Evolutionary conservation across 1,140 invertebrate species (phyloP).

Genomic region (Leptinotarsa defecta): DNA sequence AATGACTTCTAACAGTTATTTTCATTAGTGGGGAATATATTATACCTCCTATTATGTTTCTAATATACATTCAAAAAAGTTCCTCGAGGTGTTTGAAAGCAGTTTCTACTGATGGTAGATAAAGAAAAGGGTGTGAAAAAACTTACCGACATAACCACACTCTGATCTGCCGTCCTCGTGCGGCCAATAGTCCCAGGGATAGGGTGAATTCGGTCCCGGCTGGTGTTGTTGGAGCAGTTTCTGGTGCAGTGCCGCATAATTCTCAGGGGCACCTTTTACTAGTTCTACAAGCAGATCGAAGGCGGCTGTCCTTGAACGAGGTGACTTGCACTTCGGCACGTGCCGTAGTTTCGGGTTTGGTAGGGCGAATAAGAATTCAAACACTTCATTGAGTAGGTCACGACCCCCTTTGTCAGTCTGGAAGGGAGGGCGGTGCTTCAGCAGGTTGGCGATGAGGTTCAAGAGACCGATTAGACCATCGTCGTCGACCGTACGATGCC

Average conservation of each 20-base stretch:
- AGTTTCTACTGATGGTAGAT: too few species aligned
- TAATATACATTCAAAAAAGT: too few species aligned
- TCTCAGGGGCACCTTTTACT: constrained; percentile 80
- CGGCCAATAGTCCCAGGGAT: constrained; percentile 97
- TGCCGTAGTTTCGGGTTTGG: constrained; percentile 82
- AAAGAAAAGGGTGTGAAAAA: too few species aligned
- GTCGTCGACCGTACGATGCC: constrained; percentile 80
- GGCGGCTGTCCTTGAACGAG: constrained; percentile 82
- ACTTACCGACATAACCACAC: constrained; percentile 85
- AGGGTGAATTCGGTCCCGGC: constrained; percentile 79
- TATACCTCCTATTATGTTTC: too few species aligned
- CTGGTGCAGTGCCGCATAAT: constrained; percentile 82
- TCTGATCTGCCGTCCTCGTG: constrained; percentile 91
- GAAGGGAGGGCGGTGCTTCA: constrained; percentile 86
- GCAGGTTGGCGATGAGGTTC: constrained; percentile 81
- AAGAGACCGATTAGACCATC: constrained; percentile 89
- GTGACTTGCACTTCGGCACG: constrained; percentile 91
- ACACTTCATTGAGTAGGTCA: constrained; percentile 74
- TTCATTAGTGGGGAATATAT: too few species aligned
- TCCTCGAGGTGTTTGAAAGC: too few species aligned
- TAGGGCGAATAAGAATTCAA: constrained; percentile 87
- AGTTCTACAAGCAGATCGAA: constrained; percentile 90
- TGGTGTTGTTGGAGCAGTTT: constrained; percentile 85
- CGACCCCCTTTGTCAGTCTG: constrained; percentile 81
- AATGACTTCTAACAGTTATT: too few species aligned